phyloP scores from a whole-genome alignment of 2,797 vertebrate genomes.

The Sebastes iracundus region DNA sequence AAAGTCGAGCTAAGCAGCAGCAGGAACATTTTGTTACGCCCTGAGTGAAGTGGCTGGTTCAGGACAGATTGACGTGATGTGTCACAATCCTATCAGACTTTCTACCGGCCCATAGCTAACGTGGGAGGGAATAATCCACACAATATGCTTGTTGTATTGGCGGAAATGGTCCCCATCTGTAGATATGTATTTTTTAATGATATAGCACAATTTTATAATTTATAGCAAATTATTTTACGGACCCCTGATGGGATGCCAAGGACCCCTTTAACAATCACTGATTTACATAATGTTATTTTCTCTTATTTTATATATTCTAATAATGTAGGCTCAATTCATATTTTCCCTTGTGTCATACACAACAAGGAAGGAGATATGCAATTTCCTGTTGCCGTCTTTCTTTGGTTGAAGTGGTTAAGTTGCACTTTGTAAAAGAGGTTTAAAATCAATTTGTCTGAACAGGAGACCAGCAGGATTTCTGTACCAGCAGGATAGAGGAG shows the following conservation, averaged over 20 bases:
- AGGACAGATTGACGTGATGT: no score
- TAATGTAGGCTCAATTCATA: background rate
- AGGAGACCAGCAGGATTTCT: background rate
- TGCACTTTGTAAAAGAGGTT: background rate
- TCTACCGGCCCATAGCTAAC: no score
- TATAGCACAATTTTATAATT: no score
- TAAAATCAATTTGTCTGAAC: background rate
- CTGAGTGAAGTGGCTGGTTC: accelerated
- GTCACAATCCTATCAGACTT: no score
- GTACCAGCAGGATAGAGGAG: background rate
- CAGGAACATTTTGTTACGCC: no score
- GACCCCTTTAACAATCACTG: no score
- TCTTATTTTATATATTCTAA: background rate
- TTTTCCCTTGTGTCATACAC: background rate
- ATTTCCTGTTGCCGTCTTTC: background rate
- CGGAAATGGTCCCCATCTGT: no score
- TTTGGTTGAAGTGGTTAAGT: background rate
- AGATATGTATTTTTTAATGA: no score
- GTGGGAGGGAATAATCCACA: accelerated
- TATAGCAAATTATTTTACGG: accelerated
- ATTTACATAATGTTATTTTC: background rate
- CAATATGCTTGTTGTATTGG: accelerated
- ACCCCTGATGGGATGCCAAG: no score
- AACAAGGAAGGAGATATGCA: no score
- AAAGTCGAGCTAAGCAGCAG: accelerated